phyloP scores from a whole-genome alignment of 2,797 vertebrate species.

The Vespertilio murinus region DNA sequence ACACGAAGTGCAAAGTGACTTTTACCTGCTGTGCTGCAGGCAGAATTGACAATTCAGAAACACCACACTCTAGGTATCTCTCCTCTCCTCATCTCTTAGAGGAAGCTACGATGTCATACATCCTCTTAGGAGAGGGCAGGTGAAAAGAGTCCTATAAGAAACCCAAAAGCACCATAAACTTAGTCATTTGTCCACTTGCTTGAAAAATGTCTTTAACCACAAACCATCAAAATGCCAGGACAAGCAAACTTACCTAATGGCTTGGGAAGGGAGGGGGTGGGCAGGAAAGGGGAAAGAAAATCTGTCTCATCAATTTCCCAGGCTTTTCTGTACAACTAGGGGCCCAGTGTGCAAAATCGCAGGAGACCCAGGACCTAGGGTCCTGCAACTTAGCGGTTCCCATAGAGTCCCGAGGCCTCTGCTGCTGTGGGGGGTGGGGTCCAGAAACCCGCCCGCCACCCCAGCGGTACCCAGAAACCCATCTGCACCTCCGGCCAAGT shows the following conservation, averaged over 20 bases:
- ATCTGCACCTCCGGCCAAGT: too few relatives aligned
- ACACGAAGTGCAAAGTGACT: slow-evolving; percentile 85
- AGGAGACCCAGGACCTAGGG: too few relatives aligned
- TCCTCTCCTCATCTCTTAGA: slow-evolving; percentile 64
- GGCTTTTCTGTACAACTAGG: background rate
- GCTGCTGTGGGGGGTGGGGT: too few relatives aligned
- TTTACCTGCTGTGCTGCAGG: slow-evolving; percentile 82
- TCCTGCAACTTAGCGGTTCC: too few relatives aligned
- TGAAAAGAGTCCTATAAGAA: slow-evolving; percentile 63
- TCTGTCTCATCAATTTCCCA: background rate
- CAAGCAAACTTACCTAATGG: background rate
- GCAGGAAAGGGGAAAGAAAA: background rate
- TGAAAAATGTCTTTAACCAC: slow-evolving; percentile 46
- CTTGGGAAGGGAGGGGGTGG: background rate
- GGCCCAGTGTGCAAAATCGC: too few relatives aligned
- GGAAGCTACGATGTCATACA: slow-evolving; percentile 63
- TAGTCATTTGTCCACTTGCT: slow-evolving; percentile 18
- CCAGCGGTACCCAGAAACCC: too few relatives aligned
- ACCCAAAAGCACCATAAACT: slow-evolving; percentile 14
- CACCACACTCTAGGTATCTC: slow-evolving; percentile 66
- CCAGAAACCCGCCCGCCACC: too few relatives aligned
- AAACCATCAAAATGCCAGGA: background rate
- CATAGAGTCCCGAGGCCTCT: too few relatives aligned
- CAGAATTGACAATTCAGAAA: slow-evolving; percentile 82
- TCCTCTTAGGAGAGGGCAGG: slow-evolving; percentile 64